These are phyloP conservation scores for Halocaridina rubra DNA, from an alignment of 2,888 invertebrate species.

Conservation along the genomic window DNA sequence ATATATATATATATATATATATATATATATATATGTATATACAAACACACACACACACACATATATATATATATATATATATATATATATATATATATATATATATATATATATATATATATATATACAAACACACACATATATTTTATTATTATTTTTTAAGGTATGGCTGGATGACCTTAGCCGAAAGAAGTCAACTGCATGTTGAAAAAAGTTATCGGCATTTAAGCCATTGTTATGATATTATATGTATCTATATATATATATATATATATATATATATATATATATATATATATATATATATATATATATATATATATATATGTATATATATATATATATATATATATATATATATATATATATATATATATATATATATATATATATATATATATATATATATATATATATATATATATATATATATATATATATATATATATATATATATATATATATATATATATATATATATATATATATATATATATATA, in stretches of 20 bases:
- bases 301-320: neutral
- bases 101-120: no score
- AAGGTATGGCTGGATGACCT: no score
- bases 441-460: neutral
- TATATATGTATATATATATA: neutral
- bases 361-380: neutral
- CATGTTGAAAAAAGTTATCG: no score
- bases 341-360: neutral
- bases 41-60: no score
- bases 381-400: neutral
- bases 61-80: no score
- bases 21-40: no score
- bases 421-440: neutral
- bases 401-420: neutral
- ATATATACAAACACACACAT: neutral
- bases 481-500: neutral
- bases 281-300: neutral
- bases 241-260: neutral
- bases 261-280: neutral
- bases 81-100: no score
- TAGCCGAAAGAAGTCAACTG: no score
- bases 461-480: neutral
- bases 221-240: no score
- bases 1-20: no score
- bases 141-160: neutral